These are phyloP conservation scores for Aythya baeri DNA, from an alignment of 2,113 vertebrate species.

Conservation along the genomic window DNA sequence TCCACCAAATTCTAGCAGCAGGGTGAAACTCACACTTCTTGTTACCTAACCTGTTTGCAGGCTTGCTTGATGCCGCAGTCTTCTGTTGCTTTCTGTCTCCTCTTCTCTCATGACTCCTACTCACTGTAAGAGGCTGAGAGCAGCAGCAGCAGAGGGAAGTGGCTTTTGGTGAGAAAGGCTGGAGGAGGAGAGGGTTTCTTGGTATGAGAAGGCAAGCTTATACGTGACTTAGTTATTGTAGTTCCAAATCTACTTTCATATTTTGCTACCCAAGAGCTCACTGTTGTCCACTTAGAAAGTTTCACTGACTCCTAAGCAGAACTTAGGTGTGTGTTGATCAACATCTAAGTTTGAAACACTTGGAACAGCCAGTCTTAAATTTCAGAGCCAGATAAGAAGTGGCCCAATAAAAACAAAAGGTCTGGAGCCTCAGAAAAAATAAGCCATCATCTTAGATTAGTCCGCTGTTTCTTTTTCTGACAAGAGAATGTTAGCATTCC, in stretches of 20 bases:
- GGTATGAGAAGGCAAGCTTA: slow-evolving; percentile 6
- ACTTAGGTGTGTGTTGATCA: not conserved
- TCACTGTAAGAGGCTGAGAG: not conserved
- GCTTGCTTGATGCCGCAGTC: not conserved
- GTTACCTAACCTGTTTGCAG: not conserved
- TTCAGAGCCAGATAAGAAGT: not conserved
- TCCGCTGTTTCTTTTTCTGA: not conserved
- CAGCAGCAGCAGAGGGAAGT: slow-evolving; percentile 37
- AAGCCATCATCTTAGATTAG: not conserved
- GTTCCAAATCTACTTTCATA: not conserved
- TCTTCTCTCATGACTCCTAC: not conserved
- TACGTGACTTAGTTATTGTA: slow-evolving; percentile 12
- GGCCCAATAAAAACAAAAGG: not conserved
- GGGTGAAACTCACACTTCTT: not conserved
- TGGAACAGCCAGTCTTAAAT: not conserved
- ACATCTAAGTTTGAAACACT: not conserved
- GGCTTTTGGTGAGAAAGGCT: slow-evolving; percentile 34
- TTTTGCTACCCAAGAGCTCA: not conserved
- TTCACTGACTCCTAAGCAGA: not conserved
- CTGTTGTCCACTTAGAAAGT: not conserved
- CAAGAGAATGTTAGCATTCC: not conserved
- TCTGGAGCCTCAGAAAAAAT: not conserved
- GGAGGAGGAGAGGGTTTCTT: slow-evolving; percentile 22
- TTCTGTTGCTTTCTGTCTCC: not conserved
- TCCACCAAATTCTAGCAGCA: not conserved